phyloP scores from a whole-genome alignment of 2,888 invertebrate genomes.

The Patella ulyssiponensis region DNA sequence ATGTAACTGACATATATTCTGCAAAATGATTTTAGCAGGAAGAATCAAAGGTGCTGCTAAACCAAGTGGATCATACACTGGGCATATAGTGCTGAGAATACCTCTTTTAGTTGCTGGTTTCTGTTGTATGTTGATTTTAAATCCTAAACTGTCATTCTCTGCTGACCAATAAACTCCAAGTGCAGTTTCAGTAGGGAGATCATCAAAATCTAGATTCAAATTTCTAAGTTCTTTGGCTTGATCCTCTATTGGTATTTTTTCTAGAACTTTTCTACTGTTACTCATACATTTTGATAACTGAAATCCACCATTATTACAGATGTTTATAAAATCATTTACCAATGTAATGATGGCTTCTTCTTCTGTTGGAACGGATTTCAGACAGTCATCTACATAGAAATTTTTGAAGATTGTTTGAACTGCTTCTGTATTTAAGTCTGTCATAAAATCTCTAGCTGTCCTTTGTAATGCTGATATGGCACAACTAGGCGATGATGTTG shows the following conservation, averaged over 20 bases:
- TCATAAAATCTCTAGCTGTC: neutral
- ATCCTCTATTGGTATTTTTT: slow-evolving; percentile 16
- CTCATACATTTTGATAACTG: slow-evolving; percentile 17
- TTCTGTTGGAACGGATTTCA: slow-evolving; percentile 12
- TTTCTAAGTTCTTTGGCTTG: slow-evolving; percentile 16
- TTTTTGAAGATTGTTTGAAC: neutral
- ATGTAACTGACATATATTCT: slow-evolving; percentile 7
- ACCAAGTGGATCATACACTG: neutral
- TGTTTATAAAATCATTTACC: neutral
- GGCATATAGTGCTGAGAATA: neutral
- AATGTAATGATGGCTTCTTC: neutral
- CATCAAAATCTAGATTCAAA: neutral
- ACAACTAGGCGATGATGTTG: slow-evolving; percentile 24
- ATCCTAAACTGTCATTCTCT: neutral
- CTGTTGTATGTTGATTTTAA: neutral
- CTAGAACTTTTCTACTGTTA: slow-evolving; percentile 6
- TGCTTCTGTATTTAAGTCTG: neutral
- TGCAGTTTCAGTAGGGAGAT: slow-evolving; percentile 10
- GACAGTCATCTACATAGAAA: slow-evolving; percentile 30
- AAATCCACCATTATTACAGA: slow-evolving; percentile 24
- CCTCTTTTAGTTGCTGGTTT: neutral
- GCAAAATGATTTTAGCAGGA: slow-evolving; percentile 12
- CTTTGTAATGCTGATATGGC: slow-evolving; percentile 15
- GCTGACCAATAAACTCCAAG: slow-evolving; percentile 20
- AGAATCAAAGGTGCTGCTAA: neutral